Base-by-base conservation (phyloP, 2,113 vertebrate species). In the Protobothrops flavoviridis region DNA sequence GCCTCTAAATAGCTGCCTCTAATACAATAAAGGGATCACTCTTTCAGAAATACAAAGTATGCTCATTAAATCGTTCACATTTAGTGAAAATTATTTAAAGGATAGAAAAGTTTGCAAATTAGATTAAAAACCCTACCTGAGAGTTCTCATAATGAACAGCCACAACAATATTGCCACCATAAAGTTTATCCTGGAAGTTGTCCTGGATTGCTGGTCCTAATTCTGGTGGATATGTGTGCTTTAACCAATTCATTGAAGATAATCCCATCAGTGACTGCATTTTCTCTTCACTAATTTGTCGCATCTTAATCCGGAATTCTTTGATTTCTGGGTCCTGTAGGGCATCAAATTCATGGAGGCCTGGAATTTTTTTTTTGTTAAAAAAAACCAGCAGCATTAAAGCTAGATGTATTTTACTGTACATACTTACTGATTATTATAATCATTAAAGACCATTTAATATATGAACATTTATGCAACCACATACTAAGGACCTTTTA, bases 281-380 rank as follows among this genome's bases (percentile, higher is more conserved):
- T 95, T 98, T 98, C 45, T 99, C 99, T 92, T 99, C 99, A 24
- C 98, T 99, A 94, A 99, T 97, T 52, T 97, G 98, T 45, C 98
- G 97, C 99, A 99, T 99, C 97, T 99, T 99, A 93, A 97, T 93
- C 93, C 99, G 98, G 96, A 99, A 99, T 96, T 99, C 99, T 85
- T 99, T 99, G 95, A 99, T 99, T 96, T 99, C 99, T 94, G 99
- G 98, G 97, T 99, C 98, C 91, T 98, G 98, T 48, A 99, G 98
- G 89, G 98, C 98, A 92, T 99, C 99, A 0, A 99, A 98, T 94
- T 99, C 99, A 91, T 99, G 99, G 23, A 99, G 98, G 97, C 99
- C 99, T 99, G 91, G 91, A 96, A 43, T 43, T 43, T 81, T 92
- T n/a, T 94, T n/a, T 15, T 53, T 69, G 92, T 94, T 56, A 87